Conservation (phyloP, 1,140 invertebrate genomes). For the Elymnias hypermnestra region DNA sequence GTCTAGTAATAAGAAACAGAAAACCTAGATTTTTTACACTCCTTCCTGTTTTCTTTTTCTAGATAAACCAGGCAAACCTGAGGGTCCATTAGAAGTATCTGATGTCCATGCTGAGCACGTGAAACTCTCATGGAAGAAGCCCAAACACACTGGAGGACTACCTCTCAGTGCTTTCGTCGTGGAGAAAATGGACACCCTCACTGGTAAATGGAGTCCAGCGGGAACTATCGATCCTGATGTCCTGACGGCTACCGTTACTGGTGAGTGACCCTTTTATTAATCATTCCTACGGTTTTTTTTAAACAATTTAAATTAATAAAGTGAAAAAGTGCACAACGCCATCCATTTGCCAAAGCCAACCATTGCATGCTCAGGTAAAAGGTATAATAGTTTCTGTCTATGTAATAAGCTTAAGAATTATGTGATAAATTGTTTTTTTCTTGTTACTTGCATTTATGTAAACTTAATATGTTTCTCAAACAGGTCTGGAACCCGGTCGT, state of each 20-base stretch:
- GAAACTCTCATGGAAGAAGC: constrained; percentile 97
- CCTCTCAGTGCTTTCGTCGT: constrained; percentile 96
- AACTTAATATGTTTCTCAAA: too few relatives aligned
- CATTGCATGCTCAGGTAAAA: too few relatives aligned
- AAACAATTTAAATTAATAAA: too few relatives aligned
- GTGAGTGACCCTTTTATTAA: too few relatives aligned
- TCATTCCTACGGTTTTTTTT: too few relatives aligned
- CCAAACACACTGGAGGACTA: constrained; percentile 98
- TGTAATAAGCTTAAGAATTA: constrained; percentile 89
- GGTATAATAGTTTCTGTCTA: too few relatives aligned
- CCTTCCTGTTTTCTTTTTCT: constrained; percentile 86
- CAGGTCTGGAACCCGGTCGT: constrained; percentile 93
- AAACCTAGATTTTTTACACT: too few relatives aligned
- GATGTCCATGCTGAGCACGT: constrained; percentile 96
- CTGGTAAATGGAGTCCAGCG: constrained; percentile 92
- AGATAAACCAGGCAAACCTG: constrained; percentile 94
- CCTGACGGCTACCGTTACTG: constrained; percentile 89
- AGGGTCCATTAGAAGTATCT: constrained; percentile 95
- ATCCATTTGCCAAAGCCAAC: too few relatives aligned
- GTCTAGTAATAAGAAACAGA: too few relatives aligned
- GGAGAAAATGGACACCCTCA: constrained; percentile 96
- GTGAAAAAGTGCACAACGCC: too few relatives aligned
- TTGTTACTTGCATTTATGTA: too few relatives aligned
- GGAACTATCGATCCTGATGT: constrained; percentile 91
- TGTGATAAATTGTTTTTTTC: too few relatives aligned